Conservation (phyloP, 2,113 vertebrate genomes). For the Istiophorus platypterus region DNA sequence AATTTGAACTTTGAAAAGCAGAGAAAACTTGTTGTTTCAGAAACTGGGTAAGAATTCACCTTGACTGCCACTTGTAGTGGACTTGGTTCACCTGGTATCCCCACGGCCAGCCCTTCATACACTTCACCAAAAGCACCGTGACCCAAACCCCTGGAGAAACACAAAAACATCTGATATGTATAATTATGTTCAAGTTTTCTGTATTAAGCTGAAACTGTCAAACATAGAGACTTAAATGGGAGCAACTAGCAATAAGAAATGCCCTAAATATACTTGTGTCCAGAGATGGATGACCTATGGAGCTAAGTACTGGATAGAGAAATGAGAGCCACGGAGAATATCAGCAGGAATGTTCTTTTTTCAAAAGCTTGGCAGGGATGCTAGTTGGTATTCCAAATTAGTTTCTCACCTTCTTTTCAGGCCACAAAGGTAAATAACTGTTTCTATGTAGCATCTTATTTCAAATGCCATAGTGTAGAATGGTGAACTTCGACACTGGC, state of each 20-base stretch:
- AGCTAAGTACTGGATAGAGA: not conserved
- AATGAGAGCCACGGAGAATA: not conserved
- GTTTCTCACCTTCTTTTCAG: not conserved
- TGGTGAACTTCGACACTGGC: conserved; percentile 7
- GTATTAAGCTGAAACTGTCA: not conserved
- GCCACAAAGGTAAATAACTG: not conserved
- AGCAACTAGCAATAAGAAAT: not conserved
- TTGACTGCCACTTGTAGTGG: conserved; percentile 98
- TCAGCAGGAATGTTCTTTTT: not conserved
- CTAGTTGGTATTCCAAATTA: not conserved
- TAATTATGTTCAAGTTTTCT: conserved; percentile 10
- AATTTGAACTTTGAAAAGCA: not conserved
- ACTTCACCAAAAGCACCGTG: conserved; percentile 99
- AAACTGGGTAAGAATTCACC: conserved; percentile 81
- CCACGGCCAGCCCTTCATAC: conserved; percentile 96
- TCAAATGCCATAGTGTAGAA: not conserved
- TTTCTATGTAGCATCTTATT: not conserved
- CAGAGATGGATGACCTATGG: not conserved
- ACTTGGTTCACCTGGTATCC: conserved; percentile 91
- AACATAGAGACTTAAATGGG: not conserved
- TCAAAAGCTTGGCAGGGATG: not conserved
- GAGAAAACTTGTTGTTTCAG: not conserved
- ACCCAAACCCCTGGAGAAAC: conserved; percentile 90
- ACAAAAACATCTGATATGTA: conserved; percentile 35
- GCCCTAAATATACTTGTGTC: not conserved